Conservation (phyloP, 2,113 vertebrate species). For the Jaculus jaculus region DNA sequence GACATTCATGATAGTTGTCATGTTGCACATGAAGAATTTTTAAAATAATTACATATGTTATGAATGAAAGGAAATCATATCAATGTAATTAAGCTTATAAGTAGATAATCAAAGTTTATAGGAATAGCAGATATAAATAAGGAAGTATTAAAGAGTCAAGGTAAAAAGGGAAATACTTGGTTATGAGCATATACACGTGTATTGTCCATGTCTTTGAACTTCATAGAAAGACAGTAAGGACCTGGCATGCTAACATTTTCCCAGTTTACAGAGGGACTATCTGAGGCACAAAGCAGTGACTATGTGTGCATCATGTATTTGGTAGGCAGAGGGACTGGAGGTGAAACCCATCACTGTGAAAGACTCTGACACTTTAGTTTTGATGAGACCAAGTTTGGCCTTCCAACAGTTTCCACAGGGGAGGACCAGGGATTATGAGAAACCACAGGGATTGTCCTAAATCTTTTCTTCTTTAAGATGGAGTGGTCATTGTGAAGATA, state of each 20-base stretch:
- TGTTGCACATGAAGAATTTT: background rate
- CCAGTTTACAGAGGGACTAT: background rate
- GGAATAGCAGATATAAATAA: background rate
- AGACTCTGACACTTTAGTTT: background rate
- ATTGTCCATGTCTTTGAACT: background rate
- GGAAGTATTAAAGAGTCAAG: background rate
- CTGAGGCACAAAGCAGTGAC: background rate
- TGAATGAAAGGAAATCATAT: background rate
- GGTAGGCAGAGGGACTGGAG: background rate
- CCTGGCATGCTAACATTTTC: background rate
- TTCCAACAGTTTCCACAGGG: background rate
- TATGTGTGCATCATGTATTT: background rate
- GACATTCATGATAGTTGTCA: background rate
- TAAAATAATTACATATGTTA: background rate
- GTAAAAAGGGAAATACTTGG: background rate
- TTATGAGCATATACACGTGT: background rate
- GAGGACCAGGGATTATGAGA: background rate
- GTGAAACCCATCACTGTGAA: background rate
- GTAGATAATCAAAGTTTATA: background rate
- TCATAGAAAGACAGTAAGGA: background rate
- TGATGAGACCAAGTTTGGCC: background rate
- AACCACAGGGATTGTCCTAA: background rate
- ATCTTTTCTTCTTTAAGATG: background rate
- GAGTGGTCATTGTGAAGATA: background rate
- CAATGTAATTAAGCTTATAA: background rate